Percentiles rank a stretch among this genome's conserved stretches.
Evolutionary conservation across 2,888 invertebrate species (phyloP).

Genomic region (Coenonympha glycerion): DNA sequence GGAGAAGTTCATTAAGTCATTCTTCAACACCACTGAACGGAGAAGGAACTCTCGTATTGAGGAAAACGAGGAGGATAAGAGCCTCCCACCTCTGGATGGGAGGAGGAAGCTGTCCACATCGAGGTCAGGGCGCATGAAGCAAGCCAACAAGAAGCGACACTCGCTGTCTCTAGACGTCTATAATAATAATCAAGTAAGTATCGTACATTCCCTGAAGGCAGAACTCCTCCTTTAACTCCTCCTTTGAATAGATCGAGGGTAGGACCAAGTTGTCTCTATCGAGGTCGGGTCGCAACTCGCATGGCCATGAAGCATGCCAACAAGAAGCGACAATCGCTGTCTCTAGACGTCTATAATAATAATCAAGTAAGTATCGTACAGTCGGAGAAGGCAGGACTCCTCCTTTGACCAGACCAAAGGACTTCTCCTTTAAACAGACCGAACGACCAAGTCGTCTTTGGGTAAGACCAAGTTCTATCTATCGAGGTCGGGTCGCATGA

Average conservation of each 20-base stretch:
- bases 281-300: no score
- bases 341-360: constrained; percentile 71
- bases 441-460: no score
- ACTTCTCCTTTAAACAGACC: no score
- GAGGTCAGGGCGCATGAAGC: constrained; percentile 76
- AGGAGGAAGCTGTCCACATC: constrained; percentile 74
- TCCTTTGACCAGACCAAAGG: no score
- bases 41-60: constrained; percentile 38
- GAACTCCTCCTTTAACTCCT: constrained; percentile 44
- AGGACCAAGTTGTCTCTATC: constrained; percentile 67
- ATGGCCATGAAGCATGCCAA: constrained; percentile 74
- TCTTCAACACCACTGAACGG: constrained; percentile 54
- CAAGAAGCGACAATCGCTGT: constrained; percentile 70
- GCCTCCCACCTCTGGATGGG: constrained; percentile 41
- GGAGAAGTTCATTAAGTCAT: constrained; percentile 65
- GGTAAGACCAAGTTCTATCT: no score
- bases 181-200: constrained; percentile 64
- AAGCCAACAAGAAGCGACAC: constrained; percentile 72
- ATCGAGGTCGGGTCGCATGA: constrained; percentile 77
- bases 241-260: no score
- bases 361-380: constrained; percentile 54
- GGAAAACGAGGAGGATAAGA: constrained; percentile 50
- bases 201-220: background rate
- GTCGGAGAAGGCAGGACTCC: background rate
- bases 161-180: constrained; percentile 71